Conservation (phyloP, 2,888 invertebrate species). For the Dryococelus australis region DNA sequence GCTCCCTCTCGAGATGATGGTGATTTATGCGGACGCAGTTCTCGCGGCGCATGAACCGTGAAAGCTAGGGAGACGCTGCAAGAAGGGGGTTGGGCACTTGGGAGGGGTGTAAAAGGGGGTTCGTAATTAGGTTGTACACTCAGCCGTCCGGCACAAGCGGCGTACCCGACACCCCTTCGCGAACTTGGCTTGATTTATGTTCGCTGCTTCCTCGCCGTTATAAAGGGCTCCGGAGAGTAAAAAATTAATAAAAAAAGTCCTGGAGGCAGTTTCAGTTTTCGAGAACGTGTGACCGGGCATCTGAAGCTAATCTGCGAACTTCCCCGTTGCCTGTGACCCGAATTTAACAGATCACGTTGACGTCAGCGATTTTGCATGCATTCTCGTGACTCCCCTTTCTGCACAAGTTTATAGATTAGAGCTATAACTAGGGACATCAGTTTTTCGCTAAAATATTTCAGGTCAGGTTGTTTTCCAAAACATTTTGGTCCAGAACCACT, state of each 20-base stretch:
- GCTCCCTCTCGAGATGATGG: background rate
- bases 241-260: too few species aligned
- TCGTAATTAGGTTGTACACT: conserved; percentile 7
- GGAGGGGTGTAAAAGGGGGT: background rate
- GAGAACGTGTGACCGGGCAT: background rate
- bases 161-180: background rate
- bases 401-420: too few species aligned
- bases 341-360: background rate
- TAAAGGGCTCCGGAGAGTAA: background rate
- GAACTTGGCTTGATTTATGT: background rate
- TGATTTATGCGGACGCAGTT: background rate
- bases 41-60: background rate
- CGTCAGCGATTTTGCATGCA: too few species aligned
- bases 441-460: too few species aligned
- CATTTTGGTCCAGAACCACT: too few species aligned
- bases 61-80: background rate
- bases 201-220: background rate
- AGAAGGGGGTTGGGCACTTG: background rate
- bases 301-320: background rate
- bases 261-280: background rate
- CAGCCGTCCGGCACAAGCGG: background rate
- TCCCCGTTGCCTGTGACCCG: background rate
- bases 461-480: too few species aligned
- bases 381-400: too few species aligned
- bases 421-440: too few species aligned